Evolutionary conservation across 2,888 invertebrate species (phyloP), one percentile per base, ranked within the genome.

Genomic region (Beris morrisii): DNA sequence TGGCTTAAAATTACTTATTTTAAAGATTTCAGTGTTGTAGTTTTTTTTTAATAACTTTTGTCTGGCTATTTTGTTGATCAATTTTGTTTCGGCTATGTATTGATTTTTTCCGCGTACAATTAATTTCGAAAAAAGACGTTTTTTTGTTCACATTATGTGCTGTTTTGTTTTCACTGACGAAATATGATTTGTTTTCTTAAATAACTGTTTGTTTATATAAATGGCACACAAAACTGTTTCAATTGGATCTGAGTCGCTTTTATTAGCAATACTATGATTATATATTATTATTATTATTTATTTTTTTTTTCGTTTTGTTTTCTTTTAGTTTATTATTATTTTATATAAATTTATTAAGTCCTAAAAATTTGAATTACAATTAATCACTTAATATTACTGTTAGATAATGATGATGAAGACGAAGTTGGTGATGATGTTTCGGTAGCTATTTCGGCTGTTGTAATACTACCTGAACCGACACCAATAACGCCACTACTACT

Each of bases 301-400:
- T 48, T 59, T 46, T 48, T 59, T 11, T 31, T 46, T 30, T 32
- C 6, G 13, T 32, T n/a, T 43, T 13, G 7, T 28, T 56, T 30
- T 52, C 22, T 52, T 28, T 52, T 43, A 4, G 1, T 43, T 38
- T 57, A 11, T 48, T 6, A 54, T 54, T 32, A 7, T 43, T 53
- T 43, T 52, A 22, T 64, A 53, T 64, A 64, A 64, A 64, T 64
- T 53, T 53, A 64, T 64, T 69, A 69, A 58, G 66, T 67, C 67
- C 64, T 70, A 66, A 68, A 67, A 56, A 68, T 38, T 28, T 61
- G 61, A 70, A 70, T 71, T 69, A 70, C 68, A 72, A 71, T 71
- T 69, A 70, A 71, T 73, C 72, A 73, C 72, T 72, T 72, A 68
- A 69, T 61, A 68, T 70, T 73, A 69, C 69, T 73, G 67, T 70